Evolutionary conservation across 53 echinoderm and acorn worm genomes (phyloP), one percentile per base, ranked within the genome.

Genomic region (Antedon mediterranea): DNA sequence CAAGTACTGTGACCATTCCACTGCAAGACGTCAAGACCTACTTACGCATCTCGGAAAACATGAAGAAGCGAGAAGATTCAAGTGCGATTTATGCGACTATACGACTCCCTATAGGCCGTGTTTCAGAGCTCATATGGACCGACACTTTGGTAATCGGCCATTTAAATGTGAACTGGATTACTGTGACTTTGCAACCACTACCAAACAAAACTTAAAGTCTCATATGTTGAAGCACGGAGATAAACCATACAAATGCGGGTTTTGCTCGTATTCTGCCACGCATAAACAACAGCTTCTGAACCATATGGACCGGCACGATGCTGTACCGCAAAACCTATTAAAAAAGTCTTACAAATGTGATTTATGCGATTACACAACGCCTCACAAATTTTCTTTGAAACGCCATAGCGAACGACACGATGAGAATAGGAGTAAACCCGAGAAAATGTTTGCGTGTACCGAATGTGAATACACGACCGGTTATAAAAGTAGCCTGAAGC

Each of bases 401-500:
- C 83, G 92, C 18, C 98, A 98, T 73, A 70, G 86, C 43, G 78
- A 80, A 31, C 74, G 88, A 4, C 98, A 98, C 37, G 42, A 88
- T 33, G 71, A 80, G 5, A 83, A 90, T 32, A 79, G 98, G 30
- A 70, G 79, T 28, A 86, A 71, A 77, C 98, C 98, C 0, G 92
- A 88, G 72, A 98, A 92, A 80, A 42, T 71, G 8, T 88, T 57
- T 32, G 32, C 73, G 0, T 98, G 98, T 74, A 74, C 84, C 0
- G 80, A 78, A 30, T 98, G 98, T 73, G 86, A 82, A 13, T 98
- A 98, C 76, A 37, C 74, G 32, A 90, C 98, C 6, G 92, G 83
- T 29, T 98, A 98, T 84, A 98, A 98, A 83, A 89, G 81, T 76
- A 92, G 98, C 71, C 78, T 92, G 32, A 92, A 88, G 43, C 75